Evolutionary conservation across 1,140 invertebrate genomes (phyloP).

Genomic region (Oedothorax gibbosus): DNA sequence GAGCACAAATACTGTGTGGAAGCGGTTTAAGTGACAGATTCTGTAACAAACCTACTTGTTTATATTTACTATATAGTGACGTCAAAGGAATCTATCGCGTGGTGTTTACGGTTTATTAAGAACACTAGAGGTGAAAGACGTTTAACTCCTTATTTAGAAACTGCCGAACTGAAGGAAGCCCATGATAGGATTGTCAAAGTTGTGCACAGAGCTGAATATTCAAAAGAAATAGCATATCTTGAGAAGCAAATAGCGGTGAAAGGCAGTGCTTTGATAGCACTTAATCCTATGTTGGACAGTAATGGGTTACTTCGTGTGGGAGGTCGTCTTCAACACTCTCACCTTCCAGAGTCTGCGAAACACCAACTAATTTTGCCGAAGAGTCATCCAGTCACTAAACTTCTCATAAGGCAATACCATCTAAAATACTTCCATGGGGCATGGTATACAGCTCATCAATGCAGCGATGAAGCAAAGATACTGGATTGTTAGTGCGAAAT

Average conservation of each 20-base stretch:
- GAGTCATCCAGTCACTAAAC: not conserved
- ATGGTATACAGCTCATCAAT: not conserved
- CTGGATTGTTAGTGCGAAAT: not conserved
- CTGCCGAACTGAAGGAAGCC: not conserved
- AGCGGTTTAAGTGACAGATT: too few relatives aligned
- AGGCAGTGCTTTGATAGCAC: not conserved
- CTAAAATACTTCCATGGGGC: not conserved
- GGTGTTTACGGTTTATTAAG: not conserved
- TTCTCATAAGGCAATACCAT: not conserved
- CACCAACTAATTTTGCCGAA: conserved; percentile 1
- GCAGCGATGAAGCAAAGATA: not conserved
- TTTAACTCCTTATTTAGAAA: not conserved
- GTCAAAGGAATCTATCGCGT: too few relatives aligned
- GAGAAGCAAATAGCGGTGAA: not conserved
- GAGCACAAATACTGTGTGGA: too few relatives aligned
- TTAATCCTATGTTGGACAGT: conserved; percentile 13
- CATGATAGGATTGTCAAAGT: not conserved
- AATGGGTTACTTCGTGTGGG: not conserved
- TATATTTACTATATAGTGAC: too few relatives aligned
- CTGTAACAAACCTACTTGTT: too few relatives aligned
- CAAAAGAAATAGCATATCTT: not conserved
- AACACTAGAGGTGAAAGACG: not conserved
- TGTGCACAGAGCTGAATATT: not conserved
- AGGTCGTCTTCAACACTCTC: not conserved
- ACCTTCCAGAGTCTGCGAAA: not conserved